These are phyloP conservation scores for Bombus difficillimus DNA, from an alignment of 1,140 invertebrate species.

Conservation along the genomic window DNA sequence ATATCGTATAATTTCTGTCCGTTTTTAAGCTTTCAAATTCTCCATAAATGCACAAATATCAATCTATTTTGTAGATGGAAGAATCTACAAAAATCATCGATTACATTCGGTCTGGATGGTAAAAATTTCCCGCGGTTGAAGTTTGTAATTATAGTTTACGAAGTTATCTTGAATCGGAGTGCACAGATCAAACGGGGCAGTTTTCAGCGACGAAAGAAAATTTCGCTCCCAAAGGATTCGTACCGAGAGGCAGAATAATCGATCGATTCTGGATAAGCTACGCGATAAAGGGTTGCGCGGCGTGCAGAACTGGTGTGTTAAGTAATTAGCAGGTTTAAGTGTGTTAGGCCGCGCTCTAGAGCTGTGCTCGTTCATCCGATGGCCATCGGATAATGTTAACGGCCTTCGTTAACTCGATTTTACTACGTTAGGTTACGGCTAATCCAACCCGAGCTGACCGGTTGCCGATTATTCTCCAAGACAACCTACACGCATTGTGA, in stretches of 20 bases:
- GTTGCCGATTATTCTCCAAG: not conserved
- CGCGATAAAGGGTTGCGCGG: constrained; percentile 3
- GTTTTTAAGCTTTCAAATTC: too few relatives aligned
- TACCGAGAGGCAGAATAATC: constrained; percentile 20
- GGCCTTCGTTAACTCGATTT: constrained; percentile 48
- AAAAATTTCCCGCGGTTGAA: not conserved
- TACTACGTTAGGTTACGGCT: constrained; percentile 37
- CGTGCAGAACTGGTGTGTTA: constrained; percentile 30
- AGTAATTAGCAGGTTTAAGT: constrained; percentile 48
- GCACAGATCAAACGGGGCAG: not conserved
- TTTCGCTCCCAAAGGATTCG: constrained; percentile 9
- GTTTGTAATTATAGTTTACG: constrained; percentile 4
- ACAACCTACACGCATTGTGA: not conserved
- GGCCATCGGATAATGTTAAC: constrained; percentile 42
- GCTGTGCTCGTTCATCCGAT: constrained; percentile 3
- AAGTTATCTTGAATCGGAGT: not conserved
- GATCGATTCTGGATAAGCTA: constrained; percentile 31
- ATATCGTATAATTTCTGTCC: too few relatives aligned
- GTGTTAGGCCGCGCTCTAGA: not conserved
- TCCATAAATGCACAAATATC: too few relatives aligned
- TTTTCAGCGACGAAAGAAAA: constrained; percentile 12
- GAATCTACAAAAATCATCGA: not conserved
- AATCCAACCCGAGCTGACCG: not conserved
- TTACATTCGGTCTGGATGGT: not conserved
- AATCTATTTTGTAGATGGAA: not conserved